Percentiles rank a stretch among this genome's conserved stretches.
phyloP scores from a whole-genome alignment of 2,888 invertebrate genomes.

The Plagiodera versicolora region DNA sequence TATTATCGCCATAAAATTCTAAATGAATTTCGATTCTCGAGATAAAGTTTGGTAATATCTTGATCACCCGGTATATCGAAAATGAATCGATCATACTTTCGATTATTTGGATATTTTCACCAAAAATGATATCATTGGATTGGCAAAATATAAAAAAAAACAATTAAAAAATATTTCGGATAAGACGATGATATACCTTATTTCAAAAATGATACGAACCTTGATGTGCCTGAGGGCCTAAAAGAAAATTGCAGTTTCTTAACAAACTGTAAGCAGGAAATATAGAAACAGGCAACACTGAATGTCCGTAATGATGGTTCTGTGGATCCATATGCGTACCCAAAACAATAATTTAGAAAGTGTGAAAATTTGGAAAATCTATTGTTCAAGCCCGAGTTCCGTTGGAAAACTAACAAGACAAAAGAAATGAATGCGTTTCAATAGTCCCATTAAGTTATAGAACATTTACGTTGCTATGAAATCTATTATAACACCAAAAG shows the following conservation, averaged over 20 bases:
- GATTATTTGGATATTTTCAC: too few species aligned
- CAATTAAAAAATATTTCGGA: too few species aligned
- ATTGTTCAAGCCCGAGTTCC: slow-evolving; percentile 23
- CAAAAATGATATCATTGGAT: too few species aligned
- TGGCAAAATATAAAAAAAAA: too few species aligned
- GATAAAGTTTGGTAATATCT: too few species aligned
- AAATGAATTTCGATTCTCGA: too few species aligned
- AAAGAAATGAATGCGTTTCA: slow-evolving; percentile 39
- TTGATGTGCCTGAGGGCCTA: slow-evolving; percentile 57
- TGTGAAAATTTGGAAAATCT: slow-evolving; percentile 16
- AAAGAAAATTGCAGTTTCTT: slow-evolving; percentile 67
- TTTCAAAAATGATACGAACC: slow-evolving; percentile 51
- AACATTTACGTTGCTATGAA: slow-evolving; percentile 41
- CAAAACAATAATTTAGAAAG: background rate
- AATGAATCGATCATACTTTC: too few species aligned
- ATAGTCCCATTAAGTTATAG: slow-evolving; percentile 38
- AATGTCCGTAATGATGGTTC: slow-evolving; percentile 38
- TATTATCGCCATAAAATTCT: too few species aligned
- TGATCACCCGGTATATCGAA: too few species aligned
- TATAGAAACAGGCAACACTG: slow-evolving; percentile 51
- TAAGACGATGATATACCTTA: too few species aligned
- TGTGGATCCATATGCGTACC: slow-evolving; percentile 35
- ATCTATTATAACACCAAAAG: slow-evolving; percentile 45
- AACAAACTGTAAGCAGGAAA: slow-evolving; percentile 67
- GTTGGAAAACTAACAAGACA: slow-evolving; percentile 40